Conservation (phyloP, 2,113 vertebrate species). For the Macrotus californicus region DNA sequence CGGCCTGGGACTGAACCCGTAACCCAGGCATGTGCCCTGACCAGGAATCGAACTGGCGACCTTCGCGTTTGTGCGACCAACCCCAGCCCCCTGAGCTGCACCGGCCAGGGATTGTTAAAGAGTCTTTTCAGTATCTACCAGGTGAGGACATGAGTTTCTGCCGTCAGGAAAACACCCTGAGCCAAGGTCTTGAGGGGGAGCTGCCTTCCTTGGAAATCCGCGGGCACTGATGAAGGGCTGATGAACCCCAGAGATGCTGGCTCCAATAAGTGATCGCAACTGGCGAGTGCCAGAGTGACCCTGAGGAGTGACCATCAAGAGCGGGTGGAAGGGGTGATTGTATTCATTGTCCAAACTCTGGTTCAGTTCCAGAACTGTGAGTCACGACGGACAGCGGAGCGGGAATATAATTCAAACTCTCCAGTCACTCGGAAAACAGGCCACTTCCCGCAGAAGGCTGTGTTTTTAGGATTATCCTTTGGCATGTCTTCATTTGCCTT, state of each 20-base stretch:
- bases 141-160: too few species aligned
- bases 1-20: background rate
- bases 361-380: background rate
- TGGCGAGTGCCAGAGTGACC: conserved; percentile 35
- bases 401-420: too few species aligned
- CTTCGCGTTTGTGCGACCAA: too few species aligned
- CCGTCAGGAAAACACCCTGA: too few species aligned
- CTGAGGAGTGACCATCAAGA: conserved; percentile 58
- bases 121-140: too few species aligned
- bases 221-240: conserved; percentile 53
- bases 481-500: background rate
- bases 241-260: conserved; percentile 42
- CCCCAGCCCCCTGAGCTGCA: background rate
- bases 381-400: background rate
- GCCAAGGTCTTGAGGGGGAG: too few species aligned
- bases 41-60: background rate
- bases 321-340: conserved; percentile 12
- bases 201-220: too few species aligned
- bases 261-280: conserved; percentile 60
- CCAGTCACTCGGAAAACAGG: background rate
- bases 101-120: background rate
- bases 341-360: conserved; percentile 49
- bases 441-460: background rate
- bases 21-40: background rate
- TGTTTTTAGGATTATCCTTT: background rate